Conservation (phyloP, 2,113 vertebrate genomes). For the Ornithorhynchus anatinus region DNA sequence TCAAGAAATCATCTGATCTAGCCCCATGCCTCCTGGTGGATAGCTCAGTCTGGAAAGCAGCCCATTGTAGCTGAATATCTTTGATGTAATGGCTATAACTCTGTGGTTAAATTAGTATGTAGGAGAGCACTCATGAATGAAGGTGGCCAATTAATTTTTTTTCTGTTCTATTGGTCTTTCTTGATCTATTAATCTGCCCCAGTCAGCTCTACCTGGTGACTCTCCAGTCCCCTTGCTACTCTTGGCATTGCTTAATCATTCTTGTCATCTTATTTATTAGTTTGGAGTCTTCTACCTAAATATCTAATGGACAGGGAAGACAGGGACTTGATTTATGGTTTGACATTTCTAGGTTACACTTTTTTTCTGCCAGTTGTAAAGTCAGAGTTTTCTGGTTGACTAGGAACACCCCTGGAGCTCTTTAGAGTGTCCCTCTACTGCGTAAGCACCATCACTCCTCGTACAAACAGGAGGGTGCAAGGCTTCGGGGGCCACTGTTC, state of each 20-base stretch:
- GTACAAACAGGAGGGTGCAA: neutral
- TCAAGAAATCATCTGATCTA: no score
- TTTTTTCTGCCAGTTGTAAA: slow-evolving; percentile 15
- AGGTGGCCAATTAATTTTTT: slow-evolving; percentile 7
- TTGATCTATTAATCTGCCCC: slow-evolving; percentile 2
- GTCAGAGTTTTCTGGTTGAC: neutral
- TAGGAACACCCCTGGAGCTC: neutral
- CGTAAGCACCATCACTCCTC: neutral
- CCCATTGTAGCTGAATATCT: no score
- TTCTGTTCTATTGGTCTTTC: slow-evolving; percentile 22
- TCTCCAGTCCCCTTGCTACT: neutral
- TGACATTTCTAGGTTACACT: neutral
- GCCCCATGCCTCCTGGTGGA: no score
- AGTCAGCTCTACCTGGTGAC: neutral
- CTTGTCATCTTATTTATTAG: neutral
- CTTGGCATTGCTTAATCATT: slow-evolving; percentile 5
- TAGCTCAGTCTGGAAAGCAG: no score
- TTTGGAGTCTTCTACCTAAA: slow-evolving; percentile 1
- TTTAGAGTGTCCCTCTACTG: neutral
- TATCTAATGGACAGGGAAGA: neutral
- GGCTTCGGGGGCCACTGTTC: neutral
- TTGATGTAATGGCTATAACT: neutral
- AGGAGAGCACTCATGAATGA: neutral
- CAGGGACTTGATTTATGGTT: neutral
- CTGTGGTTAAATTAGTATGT: neutral